Conservation (phyloP, 2,888 invertebrate species). For the Anthophora plumipes region DNA sequence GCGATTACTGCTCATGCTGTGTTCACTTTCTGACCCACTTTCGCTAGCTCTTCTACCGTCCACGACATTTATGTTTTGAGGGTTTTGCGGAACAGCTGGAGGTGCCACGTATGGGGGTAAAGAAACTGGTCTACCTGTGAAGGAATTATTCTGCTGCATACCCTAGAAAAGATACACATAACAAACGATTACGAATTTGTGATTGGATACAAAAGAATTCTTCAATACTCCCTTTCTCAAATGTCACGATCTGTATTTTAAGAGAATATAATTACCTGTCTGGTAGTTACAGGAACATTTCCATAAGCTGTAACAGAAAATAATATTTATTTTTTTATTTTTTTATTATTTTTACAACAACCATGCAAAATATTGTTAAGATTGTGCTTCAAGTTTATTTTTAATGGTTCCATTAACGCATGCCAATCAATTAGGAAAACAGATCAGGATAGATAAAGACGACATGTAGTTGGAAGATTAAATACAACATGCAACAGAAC, state of each 20-base stretch:
- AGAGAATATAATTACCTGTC: constrained; percentile 78
- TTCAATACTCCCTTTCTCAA: neutral
- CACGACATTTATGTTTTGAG: constrained; percentile 76
- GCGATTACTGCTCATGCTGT: constrained; percentile 83
- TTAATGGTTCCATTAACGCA: neutral
- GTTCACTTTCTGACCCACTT: constrained; percentile 83
- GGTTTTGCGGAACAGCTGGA: constrained; percentile 79
- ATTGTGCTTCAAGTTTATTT: neutral
- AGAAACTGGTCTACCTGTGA: constrained; percentile 82
- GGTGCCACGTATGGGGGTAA: constrained; percentile 85
- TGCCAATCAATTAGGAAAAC: constrained; percentile 6
- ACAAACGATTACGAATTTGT: neutral
- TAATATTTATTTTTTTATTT: constrained; percentile 12
- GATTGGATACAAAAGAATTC: too few relatives aligned
- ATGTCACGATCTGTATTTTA: neutral
- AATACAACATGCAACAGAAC: constrained; percentile 49
- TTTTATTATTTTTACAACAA: neutral
- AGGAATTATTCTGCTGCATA: constrained; percentile 78
- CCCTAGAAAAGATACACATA: constrained; percentile 60
- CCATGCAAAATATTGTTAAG: too few relatives aligned
- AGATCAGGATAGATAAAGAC: constrained; percentile 4
- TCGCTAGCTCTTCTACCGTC: constrained; percentile 82
- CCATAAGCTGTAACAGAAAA: constrained; percentile 83
- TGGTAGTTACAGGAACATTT: constrained; percentile 80
- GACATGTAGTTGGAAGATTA: constrained; percentile 20